These are phyloP conservation scores for Chrysolina americana DNA, from an alignment of 2,888 invertebrate species.

Conservation along the genomic window DNA sequence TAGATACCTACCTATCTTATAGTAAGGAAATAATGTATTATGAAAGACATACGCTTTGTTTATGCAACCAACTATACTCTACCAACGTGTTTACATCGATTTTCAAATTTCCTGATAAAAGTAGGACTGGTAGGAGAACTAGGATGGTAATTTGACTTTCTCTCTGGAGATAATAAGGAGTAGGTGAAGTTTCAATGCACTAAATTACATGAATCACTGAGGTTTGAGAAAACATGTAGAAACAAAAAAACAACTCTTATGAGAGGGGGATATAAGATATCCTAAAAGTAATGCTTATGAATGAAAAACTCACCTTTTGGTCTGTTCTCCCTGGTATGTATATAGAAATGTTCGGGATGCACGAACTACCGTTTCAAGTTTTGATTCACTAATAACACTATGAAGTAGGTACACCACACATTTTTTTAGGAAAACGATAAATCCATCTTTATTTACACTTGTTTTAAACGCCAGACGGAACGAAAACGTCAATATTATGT, in stretches of 20 bases:
- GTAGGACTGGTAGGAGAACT: not conserved
- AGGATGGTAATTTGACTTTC: too few species aligned
- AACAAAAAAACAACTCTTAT: not conserved
- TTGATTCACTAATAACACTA: not conserved
- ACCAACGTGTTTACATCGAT: constrained; percentile 1
- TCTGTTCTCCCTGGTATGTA: not conserved
- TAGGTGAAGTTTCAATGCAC: not conserved
- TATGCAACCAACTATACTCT: constrained; percentile 2
- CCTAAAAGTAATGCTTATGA: not conserved
- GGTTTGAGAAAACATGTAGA: not conserved
- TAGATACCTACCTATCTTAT: too few species aligned
- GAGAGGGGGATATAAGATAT: not conserved
- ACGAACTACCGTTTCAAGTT: not conserved
- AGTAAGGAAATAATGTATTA: not conserved
- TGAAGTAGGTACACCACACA: constrained; percentile 13
- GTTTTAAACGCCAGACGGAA: not conserved
- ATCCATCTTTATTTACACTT: not conserved
- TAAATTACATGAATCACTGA: constrained; percentile 1
- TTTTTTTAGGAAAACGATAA: not conserved
- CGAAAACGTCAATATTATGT: not conserved
- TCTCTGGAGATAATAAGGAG: not conserved
- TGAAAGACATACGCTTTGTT: not conserved
- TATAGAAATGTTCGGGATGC: not conserved
- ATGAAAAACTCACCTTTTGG: not conserved
- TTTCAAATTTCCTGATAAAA: not conserved